Evolutionary conservation across 2,797 vertebrate species (phyloP), one percentile per base, ranked within the genome.

Genomic region (Tauraco hartlaubi): DNA sequence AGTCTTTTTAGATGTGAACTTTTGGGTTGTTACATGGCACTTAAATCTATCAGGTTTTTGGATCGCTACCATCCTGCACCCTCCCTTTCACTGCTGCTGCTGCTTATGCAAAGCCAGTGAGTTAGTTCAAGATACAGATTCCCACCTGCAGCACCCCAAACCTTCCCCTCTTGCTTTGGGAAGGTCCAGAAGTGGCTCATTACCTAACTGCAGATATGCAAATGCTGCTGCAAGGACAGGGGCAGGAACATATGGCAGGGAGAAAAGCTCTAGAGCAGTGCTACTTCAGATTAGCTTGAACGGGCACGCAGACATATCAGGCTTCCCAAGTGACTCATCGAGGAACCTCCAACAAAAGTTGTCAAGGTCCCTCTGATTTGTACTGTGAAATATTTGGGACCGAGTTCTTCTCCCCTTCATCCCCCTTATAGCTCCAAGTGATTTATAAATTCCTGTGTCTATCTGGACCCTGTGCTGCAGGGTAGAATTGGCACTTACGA

Each of bases 181-280:
- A 88, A 83, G 35, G 68, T 51, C 8, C 1, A 63, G 25, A 87
- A 85, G 22, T 9, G 20, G 44, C 63, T 92, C 35, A 73, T 52
- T 55, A 56, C 25, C 21, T 79, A 87, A 92, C 0, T 82, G 75
- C 52, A 91, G 48, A 87, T 85, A 79, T 21, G 63, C 35, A 89
- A 73, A 89, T 52, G 4, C 7, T 59, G 68, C 66, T 91, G 59
- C 84, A 94, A 95, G 77, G 52, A 85, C 63, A 92, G n/a, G 16
- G 52, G 23, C 48, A 79, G 43, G 22, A 89, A 76, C 81, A 89
- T 62, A 89, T 26, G 49, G 74, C 1, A 0, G 18, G 43, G 31
- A 94, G 59, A 69, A 80, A 86, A 97, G 67, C 71, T 93, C 84
- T 78, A 69, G 61, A 94, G 51, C 71, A 82, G 41, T 35, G 28